A percentile compares a stretch with the other conserved stretches of the same genome.
Evolutionary conservation across 2,797 vertebrate species (phyloP).

Genomic region (Vipera ursinii): DNA sequence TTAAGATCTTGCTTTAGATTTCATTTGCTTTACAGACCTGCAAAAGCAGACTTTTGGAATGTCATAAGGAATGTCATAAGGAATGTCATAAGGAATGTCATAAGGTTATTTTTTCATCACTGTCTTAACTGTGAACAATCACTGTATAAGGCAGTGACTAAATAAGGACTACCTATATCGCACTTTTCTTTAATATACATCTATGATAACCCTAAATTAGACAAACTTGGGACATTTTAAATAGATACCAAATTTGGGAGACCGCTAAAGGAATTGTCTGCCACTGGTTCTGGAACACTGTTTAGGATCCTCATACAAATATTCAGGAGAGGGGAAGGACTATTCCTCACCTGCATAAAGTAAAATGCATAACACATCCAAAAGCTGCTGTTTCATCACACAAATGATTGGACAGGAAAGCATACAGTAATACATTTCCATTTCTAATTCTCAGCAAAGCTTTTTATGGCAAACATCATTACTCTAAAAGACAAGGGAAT

Average conservation of each 20-base stretch:
- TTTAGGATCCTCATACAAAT: neutral
- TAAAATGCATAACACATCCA: neutral
- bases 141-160: neutral
- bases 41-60: no score
- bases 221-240: neutral
- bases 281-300: neutral
- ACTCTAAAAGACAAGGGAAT: conserved; percentile 16
- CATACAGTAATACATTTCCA: conserved; percentile 1
- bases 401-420: neutral
- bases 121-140: neutral
- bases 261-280: neutral
- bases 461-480: neutral
- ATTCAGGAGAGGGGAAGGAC: neutral
- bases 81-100: neutral
- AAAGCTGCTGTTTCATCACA: neutral
- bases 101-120: neutral
- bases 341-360: neutral
- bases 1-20: neutral
- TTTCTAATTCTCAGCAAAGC: neutral
- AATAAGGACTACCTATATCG: neutral
- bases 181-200: neutral
- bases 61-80: neutral
- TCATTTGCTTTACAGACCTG: neutral
- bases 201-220: neutral
- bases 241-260: neutral